Evolutionary conservation across 2,888 invertebrate species (phyloP).

Genomic region (Agonopterix alstromeriana): DNA sequence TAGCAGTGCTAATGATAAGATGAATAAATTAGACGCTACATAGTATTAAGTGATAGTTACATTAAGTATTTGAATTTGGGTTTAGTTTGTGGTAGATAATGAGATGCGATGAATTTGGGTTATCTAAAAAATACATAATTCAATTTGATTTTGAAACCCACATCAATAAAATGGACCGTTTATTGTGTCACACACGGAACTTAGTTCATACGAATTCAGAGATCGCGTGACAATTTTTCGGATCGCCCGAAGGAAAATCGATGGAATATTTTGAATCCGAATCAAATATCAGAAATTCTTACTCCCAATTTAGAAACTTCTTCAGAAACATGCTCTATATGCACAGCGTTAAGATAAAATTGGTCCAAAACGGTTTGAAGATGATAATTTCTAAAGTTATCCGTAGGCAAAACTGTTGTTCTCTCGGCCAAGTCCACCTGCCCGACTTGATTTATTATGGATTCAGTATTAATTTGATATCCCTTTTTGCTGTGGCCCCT

Average conservation of each 20-base stretch:
- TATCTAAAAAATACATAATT: background rate
- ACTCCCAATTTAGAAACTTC: slow-evolving; percentile 18
- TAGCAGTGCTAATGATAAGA: too few species aligned
- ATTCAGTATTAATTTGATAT: slow-evolving; percentile 77
- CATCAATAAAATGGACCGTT: slow-evolving; percentile 5
- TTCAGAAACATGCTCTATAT: background rate
- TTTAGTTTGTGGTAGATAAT: too few species aligned
- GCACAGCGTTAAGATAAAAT: slow-evolving; percentile 9
- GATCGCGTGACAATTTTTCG: slow-evolving; percentile 33
- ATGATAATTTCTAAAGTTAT: slow-evolving; percentile 68
- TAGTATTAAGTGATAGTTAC: too few species aligned
- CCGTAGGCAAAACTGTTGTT: slow-evolving; percentile 67
- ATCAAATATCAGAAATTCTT: slow-evolving; percentile 47
- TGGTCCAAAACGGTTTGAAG: slow-evolving; percentile 28
- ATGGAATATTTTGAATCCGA: slow-evolving; percentile 24
- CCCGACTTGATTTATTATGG: slow-evolving; percentile 74
- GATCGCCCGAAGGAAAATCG: slow-evolving; percentile 22
- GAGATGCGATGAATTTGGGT: too few species aligned
- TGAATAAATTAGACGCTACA: too few species aligned
- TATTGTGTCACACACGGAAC: slow-evolving; percentile 6
- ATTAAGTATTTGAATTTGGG: too few species aligned
- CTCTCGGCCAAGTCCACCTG: slow-evolving; percentile 68
- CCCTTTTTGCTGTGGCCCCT: slow-evolving; percentile 72
- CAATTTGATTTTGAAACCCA: background rate
- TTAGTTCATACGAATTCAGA: slow-evolving; percentile 14